Base-by-base conservation (phyloP, 2,888 invertebrate genomes). In the Chrysotoxum bicinctum region DNA sequence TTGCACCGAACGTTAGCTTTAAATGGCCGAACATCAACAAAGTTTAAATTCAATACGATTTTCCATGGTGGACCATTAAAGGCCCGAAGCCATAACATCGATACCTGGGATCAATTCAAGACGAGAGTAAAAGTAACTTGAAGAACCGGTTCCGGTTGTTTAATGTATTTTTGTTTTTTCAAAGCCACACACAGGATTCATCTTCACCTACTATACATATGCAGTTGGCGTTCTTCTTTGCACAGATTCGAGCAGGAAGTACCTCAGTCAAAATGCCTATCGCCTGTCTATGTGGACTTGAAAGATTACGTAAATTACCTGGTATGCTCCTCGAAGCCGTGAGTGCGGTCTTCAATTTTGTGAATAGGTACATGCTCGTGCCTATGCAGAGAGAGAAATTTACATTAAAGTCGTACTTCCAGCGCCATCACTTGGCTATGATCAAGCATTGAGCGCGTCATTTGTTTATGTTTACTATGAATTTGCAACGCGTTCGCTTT, bases 11-110 rank as follows among this genome's bases (percentile, higher is more conserved):
- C 50, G 21, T 66, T 58, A 82, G 66, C 43, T 19, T 21, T 35
- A 72, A 82, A 72, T 76, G 26, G 58, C 66, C 48, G 74, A 69
- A 74, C 69, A 83, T 78, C 62, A 83, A 78, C 64, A 66, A 64
- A 74, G 69, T 48, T 50, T 43, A 12, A 70, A 58, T 66, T 40
- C 73, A 75, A 58, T 40, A 56, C 62, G 23, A 74, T 69, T 45
- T 40, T 48, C n/a, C 21, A 50, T 35, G 48, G 10, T 21, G 21
- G 19, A 8, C 66, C 45, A 64, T 45, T 64, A 43, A 21, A 50
- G 21, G 16, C 66, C 35, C 50, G 21, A 48, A 35, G 62, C 12
- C 12, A 26, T 6, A 40, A 40, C 45, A 45, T 45, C 64, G 16
- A 30, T 64, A 62, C 21, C 10, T n/a, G 12, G 12, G 32, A 30